Evolutionary conservation across 2,797 vertebrate species (phyloP).

Genomic region (Catamblyrhynchus diadema): DNA sequence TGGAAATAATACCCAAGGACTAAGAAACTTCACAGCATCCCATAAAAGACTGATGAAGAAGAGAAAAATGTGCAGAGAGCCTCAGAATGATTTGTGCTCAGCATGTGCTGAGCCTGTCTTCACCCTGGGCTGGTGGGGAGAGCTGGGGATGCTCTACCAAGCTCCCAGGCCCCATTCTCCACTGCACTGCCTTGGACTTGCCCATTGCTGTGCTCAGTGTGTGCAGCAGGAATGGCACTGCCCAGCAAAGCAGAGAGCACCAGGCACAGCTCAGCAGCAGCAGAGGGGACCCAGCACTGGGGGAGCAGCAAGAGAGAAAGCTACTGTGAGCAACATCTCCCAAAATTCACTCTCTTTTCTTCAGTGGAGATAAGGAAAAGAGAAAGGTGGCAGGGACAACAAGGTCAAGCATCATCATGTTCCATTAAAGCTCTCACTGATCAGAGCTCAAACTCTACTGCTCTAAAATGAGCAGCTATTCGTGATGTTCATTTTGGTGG

Average conservation of each 20-base stretch:
- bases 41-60: not conserved
- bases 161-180: not conserved
- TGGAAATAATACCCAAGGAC: not conserved
- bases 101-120: not conserved
- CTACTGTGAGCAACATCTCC: not conserved
- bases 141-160: not conserved
- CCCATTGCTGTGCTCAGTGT: not conserved
- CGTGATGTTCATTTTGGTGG: not conserved
- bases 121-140: not conserved
- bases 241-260: not conserved
- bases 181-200: not conserved
- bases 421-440: not conserved
- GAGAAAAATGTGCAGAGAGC: not conserved
- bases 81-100: not conserved
- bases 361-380: not conserved
- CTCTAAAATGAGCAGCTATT: not conserved
- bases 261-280: not conserved
- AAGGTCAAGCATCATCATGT: not conserved
- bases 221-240: not conserved
- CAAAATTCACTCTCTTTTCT: not conserved
- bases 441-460: not conserved
- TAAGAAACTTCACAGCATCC: not conserved
- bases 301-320: not conserved
- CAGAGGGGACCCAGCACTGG: not conserved
- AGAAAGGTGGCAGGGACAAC: not conserved